Base-by-base conservation (phyloP, 2,888 invertebrate genomes). In the Polylopha cassiicola region DNA sequence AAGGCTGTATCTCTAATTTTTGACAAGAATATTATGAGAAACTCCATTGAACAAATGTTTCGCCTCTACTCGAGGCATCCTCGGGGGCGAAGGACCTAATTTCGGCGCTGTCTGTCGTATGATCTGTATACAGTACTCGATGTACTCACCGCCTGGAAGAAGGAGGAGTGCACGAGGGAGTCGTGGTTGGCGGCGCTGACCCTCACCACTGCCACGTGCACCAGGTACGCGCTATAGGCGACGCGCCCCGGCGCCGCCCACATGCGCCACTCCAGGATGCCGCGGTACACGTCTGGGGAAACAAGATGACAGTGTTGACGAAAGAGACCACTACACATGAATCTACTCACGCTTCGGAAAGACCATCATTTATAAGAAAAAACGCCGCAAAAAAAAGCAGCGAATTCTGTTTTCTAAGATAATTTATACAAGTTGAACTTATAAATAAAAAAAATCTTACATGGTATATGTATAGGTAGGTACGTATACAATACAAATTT, bases 241-340 rank as follows among this genome's bases (percentile, higher is more conserved):
- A 58, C 15, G 4, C 49, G 44, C 5, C 53, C 47, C 5, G 50
- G 26, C 2, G 33, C 11, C 2, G 39, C 44, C 67, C 64, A 71
- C 4, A 48, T 50, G 0, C 31, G 23, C 64, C 68, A 67, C 36
- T 63, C 64, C 3, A 68, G 14, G 0, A 65, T 8, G 0, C 55
- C 23, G 0, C 66, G 53, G 48, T 59, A 62, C 0, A 60, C 1
- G 1, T 30, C 68, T 68, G 53, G 0, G 23, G 21, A n/a, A 17
- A 3, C 10, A 14, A 23, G 8, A 24, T 9, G 7, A 11, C 4
- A 18, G n/a, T n/a, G n/a, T 11, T 10, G n/a, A 4, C 2, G 9
- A 8, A 15, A 27, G 1, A 1, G 2, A 8, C 8, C 27, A 2
- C 1, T 14, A 27, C 14, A 27, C 2, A 2, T 27, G 14, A 8